phyloP scores from a whole-genome alignment of 2,113 vertebrate genomes.

The Hypanus sabinus region DNA sequence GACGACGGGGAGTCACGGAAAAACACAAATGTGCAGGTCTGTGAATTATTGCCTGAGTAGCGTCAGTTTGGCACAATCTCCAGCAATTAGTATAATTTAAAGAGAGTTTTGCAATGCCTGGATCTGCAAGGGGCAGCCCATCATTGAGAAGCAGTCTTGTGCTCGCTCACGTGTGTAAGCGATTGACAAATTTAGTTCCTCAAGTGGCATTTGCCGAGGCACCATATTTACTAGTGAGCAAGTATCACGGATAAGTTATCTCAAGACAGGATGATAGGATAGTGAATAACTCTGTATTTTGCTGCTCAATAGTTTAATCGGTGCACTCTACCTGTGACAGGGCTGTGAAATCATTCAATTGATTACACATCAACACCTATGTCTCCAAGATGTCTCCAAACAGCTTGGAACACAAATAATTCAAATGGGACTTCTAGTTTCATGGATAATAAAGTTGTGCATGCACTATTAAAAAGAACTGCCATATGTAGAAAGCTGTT shows the following conservation, averaged over 20 bases:
- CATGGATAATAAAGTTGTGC: constrained; percentile 20
- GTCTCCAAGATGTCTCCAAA: not conserved
- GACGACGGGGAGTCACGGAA: not conserved
- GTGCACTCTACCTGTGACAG: not conserved
- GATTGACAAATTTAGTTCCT: not conserved
- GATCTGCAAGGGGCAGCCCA: not conserved
- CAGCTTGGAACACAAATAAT: constrained; percentile 29
- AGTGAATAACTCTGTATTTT: not conserved
- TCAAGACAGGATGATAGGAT: not conserved
- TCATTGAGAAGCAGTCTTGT: not conserved
- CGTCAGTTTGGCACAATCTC: not conserved
- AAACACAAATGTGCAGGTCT: not conserved
- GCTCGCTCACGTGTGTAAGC: not conserved
- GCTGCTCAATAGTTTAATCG: not conserved
- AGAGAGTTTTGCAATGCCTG: not conserved
- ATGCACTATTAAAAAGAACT: constrained; percentile 1
- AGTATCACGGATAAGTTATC: not conserved
- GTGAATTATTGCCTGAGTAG: not conserved
- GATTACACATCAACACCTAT: constrained; percentile 15
- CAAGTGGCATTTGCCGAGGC: not conserved
- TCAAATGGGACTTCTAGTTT: constrained; percentile 14
- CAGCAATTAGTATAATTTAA: not conserved
- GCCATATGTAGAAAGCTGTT: constrained; percentile 8
- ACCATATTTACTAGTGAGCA: not conserved
- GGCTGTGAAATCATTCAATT: not conserved